Base-by-base conservation (phyloP, 2,797 vertebrate genomes). In the Momotus momota region DNA sequence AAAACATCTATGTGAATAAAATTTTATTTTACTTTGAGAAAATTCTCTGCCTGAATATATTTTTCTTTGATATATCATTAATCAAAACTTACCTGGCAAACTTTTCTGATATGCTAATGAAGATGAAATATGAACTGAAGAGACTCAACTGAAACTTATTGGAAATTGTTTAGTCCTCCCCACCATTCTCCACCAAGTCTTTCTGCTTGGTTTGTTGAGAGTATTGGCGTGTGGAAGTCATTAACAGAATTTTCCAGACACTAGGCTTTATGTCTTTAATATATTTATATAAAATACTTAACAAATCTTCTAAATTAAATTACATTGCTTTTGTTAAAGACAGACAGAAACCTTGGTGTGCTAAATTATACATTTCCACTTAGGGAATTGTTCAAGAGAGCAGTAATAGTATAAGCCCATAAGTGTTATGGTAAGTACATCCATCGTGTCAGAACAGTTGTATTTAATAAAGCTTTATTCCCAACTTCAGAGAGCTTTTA, bases 321-420 rank as follows among this genome's bases (percentile, higher is more conserved):
- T 83, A 57, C 3, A 3, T 46, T 84, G 19, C 2, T 80, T 85
- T 78, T 77, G 7, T 83, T 91, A 87, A 94, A 93, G 65, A 46
- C 12, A 73, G 70, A 70, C 35, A 31, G 40, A 94, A 45, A 75
- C 35, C 81, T 90, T 60, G 51, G 31, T 95, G 45, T 93, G 83
- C 92, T 98, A 97, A 98, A 97, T 98, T 98, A 97, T 97, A 82
- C 66, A 96, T 98, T 88, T 94, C 73, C 94, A 90, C 94, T 94
- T 64, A 65, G 96, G 94, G 91, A 97, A 94, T 97, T 97, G 87
- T 88, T 97, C 75, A 90, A 94, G 90, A 93, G 96, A 97, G 96
- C 84, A 94, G 73, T 82, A 97, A 89, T 81, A 93, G 71, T 94
- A 81, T 95, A 98, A 98, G 60, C 94, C 95, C 97, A 94, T 35